Base-by-base conservation (phyloP, 2,797 vertebrate species). In the Dicrostonyx torquatus region DNA sequence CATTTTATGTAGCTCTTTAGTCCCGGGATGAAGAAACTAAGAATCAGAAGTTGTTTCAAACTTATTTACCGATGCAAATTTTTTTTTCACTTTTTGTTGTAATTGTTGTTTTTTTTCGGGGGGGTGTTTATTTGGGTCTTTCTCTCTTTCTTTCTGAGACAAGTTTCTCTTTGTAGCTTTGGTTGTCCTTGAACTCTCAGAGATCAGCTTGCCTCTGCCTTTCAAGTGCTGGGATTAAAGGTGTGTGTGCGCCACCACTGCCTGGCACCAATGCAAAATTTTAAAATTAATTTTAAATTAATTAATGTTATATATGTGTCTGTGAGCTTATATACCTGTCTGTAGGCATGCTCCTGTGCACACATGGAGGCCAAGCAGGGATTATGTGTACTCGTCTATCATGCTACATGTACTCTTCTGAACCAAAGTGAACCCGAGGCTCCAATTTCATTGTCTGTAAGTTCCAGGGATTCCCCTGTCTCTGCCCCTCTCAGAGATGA, bases 241-340 rank as follows among this genome's bases (percentile, higher is more conserved):
- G 20, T 5, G 2, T 72, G 37, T 1, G 5, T 24, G 70, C 0
- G 1, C 20, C 20, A 40, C 70, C 2, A 72, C 37, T 2, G 1
- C 68, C 68, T 34, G 3, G 18, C 68, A 72, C 37, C 70, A 72
- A 40, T 72, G 1, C 70, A 62, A 31, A 7, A 29, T 7, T 50
- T 62, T 68, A 70, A 4, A 84, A 34, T 83, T 48, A n/a, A n/a
- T 50, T 64, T 68, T 75, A 5, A 84, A 22, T 84, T 66, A 50
- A n/a, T 50, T 10, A 85, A 70, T 37, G 45, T 37, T 29, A 18
- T 53, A 17, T 37, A 11, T 37, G 48, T 37, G 34, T 70, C 31
- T 78, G 31, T n/a, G 34, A 24, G 31, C 18, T 48, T 68, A n/a
- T 14, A 6, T 48, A 43, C 3, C 31, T 68, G 31, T 66, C 20